phyloP scores from a whole-genome alignment of 2,888 invertebrate species.

The Entomobrya multifasciata region DNA sequence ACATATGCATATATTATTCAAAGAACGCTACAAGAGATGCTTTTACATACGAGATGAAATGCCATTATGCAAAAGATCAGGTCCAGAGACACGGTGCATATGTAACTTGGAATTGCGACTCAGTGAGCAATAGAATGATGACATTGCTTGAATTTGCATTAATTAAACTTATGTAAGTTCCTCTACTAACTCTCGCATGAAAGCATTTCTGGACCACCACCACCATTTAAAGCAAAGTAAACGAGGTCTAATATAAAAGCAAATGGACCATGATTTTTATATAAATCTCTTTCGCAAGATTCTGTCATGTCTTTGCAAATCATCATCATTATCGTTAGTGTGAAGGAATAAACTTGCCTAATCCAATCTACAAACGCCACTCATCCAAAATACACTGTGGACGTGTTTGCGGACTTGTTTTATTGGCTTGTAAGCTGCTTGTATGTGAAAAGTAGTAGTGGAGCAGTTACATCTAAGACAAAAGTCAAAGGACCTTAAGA shows the following conservation, averaged over 20 bases:
- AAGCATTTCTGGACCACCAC: background rate
- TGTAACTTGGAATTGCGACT: too few species aligned
- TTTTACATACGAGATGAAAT: background rate
- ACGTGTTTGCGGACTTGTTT: background rate
- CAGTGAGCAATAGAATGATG: background rate
- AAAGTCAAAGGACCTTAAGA: constrained; percentile 13
- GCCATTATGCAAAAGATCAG: background rate
- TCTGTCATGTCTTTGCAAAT: constrained; percentile 24
- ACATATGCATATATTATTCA: background rate
- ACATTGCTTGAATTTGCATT: background rate
- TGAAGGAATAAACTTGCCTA: background rate
- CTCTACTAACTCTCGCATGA: background rate
- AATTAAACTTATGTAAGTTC: background rate
- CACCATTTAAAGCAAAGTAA: background rate
- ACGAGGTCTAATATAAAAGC: background rate
- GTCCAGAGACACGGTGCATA: too few species aligned
- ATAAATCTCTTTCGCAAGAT: constrained; percentile 9
- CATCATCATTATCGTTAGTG: background rate
- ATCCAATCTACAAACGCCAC: background rate
- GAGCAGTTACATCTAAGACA: background rate
- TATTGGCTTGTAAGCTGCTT: background rate
- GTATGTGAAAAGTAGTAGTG: background rate
- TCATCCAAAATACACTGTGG: background rate
- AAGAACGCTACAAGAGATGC: background rate
- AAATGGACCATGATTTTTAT: constrained; percentile 10